Base-by-base conservation (phyloP, 2,113 vertebrate genomes). In the Saccopteryx bilineata region DNA sequence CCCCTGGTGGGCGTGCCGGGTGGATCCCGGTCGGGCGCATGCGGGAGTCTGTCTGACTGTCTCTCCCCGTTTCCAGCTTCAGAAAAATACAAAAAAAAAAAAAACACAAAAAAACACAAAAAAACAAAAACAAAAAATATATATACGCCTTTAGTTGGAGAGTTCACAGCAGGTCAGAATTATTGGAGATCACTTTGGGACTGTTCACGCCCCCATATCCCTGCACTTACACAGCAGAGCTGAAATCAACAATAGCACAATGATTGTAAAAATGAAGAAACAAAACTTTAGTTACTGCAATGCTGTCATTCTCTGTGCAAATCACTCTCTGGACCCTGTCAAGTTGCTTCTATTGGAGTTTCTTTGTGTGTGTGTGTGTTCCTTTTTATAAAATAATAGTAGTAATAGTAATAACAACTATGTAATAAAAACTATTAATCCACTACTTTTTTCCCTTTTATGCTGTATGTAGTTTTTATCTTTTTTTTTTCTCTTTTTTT, bases 311-410 rank as follows among this genome's bases (percentile, higher is more conserved):
- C 26, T 94, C 72, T 54, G 26, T 72, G 39, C 9, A 17, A 39
- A 48, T 60, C 31, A 60, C 85, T 89, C 58, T 96, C 52, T 90
- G 24, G 75, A 88, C 48, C 39, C 21, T 60, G 61, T 7, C 3
- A 2, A 48, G 11, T 28, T 76, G 54, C 79, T 46, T 87, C 50
- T 82, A 82, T 60, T 85, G 54, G 24, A 81, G 19, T 60, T 15
- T n/a, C 69, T 69, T 65, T 11, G 78, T 1, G 0, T 60, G 26
- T 78, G n/a, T 80, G 12, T 52, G 50, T 86, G 91, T 76, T 66
- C 39, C 26, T 94, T 90, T 92, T 86, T 75, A 52, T 74, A 81
- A 94, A 87, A 87, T 61, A 31, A 84, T 39, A 39, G 39, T 39
- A 39, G 39, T 39, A 39, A 39, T 39, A 39, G 39, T 39, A 39